A percentile compares a stretch with the other conserved stretches of the same genome.
Conservation (phyloP, 2,888 invertebrate species). For the Ormyrus pomaceus region DNA sequence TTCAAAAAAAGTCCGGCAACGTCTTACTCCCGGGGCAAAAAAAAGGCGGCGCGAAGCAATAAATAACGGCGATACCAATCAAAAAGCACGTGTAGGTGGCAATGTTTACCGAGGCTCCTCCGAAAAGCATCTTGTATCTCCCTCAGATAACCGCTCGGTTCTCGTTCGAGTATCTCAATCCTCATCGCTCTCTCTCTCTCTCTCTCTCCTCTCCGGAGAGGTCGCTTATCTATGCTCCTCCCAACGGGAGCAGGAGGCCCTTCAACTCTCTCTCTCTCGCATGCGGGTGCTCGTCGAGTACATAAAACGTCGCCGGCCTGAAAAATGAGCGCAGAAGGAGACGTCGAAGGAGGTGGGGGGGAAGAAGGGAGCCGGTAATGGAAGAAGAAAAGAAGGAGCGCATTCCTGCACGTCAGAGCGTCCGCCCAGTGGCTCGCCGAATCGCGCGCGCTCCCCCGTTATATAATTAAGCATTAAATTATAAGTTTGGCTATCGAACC, state of each 20-base stretch:
- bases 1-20: no score
- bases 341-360: neutral
- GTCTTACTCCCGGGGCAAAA: no score
- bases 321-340: constrained; percentile 40
- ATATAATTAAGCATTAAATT: constrained; percentile 76
- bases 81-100: constrained; percentile 10
- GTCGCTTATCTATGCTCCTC: neutral
- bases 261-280: neutral
- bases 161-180: constrained; percentile 8
- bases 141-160: neutral
- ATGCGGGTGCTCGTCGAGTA: constrained; percentile 9
- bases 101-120: neutral
- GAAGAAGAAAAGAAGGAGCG: constrained; percentile 21
- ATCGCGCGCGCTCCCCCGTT: constrained; percentile 72
- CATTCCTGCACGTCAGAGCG: constrained; percentile 65
- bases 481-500: constrained; percentile 75
- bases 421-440: constrained; percentile 75
- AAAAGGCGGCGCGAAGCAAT: neutral
- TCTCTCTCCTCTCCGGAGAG: neutral
- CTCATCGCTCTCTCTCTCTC: neutral
- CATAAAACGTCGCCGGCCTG: constrained; percentile 20
- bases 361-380: constrained; percentile 4
- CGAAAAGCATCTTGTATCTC: neutral
- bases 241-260: neutral
- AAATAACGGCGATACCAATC: neutral